phyloP scores from a whole-genome alignment of 2,888 invertebrate genomes.

The Poecilobothrus nobilitatus region DNA sequence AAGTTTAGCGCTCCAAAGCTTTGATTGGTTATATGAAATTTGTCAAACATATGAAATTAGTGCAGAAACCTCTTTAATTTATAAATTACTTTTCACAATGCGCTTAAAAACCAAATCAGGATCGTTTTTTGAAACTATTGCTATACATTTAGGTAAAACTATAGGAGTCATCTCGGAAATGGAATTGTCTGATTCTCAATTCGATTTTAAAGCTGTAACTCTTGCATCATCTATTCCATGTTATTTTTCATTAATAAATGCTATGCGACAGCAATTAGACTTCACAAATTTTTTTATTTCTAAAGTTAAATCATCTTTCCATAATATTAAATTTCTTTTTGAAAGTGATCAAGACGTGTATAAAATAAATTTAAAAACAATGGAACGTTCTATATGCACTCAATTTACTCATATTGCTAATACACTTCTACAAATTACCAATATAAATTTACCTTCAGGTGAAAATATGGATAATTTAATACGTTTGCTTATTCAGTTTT shows the following conservation, averaged over 20 bases:
- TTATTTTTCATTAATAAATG: conserved; percentile 31
- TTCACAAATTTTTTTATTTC: conserved; percentile 39
- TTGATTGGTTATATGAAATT: conserved; percentile 38
- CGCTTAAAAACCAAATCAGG: conserved; percentile 40
- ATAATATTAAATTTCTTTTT: conserved; percentile 43
- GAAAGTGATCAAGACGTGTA: conserved; percentile 44
- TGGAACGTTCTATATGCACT: conserved; percentile 51
- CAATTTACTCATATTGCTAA: conserved; percentile 50
- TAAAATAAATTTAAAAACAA: conserved; percentile 44
- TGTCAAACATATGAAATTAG: conserved; percentile 34
- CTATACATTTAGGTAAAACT: conserved; percentile 32
- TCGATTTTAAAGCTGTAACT: conserved; percentile 35
- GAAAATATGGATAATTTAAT: conserved; percentile 49
- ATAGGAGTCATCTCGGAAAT: conserved; percentile 31
- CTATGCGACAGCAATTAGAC: conserved; percentile 37
- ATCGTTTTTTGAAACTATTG: conserved; percentile 36
- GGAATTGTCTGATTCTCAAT: conserved; percentile 20
- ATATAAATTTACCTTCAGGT: conserved; percentile 48
- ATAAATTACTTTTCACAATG: conserved; percentile 38
- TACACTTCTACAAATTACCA: conserved; percentile 47
- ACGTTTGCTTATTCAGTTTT: conserved; percentile 49
- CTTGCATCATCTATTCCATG: conserved; percentile 31
- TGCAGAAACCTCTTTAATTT: conserved; percentile 33
- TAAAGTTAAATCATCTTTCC: conserved; percentile 45
- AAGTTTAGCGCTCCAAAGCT: conserved; percentile 24